Conservation (phyloP, 2,113 vertebrate species). For the Brachypteracias leptosomus region DNA sequence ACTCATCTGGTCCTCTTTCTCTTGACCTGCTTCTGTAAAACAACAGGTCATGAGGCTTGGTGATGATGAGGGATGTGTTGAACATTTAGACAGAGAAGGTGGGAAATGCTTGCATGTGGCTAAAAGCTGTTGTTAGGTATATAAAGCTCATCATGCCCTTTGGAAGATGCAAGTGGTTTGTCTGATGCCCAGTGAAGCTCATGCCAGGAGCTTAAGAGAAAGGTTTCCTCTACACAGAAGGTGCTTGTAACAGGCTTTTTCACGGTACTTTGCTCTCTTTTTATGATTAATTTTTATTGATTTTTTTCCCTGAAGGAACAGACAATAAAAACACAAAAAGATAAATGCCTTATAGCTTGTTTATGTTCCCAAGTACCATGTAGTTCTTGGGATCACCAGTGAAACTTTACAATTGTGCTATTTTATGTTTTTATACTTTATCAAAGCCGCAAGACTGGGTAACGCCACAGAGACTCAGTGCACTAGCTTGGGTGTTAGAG, state of each 20-base stretch:
- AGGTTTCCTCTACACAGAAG: neutral
- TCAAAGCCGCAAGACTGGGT: neutral
- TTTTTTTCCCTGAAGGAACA: slow-evolving; percentile 9
- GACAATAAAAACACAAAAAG: slow-evolving; percentile 1
- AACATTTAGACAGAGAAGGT: neutral
- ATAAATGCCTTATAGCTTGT: slow-evolving; percentile 9
- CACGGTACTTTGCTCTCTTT: neutral
- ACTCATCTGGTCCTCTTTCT: neutral
- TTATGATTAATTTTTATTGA: slow-evolving; percentile 45
- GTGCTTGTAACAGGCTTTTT: slow-evolving; percentile 4
- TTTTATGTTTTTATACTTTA: slow-evolving; percentile 20
- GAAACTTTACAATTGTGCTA: slow-evolving; percentile 4
- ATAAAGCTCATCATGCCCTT: neutral
- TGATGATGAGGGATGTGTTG: neutral
- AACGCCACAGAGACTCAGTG: neutral
- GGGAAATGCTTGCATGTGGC: neutral
- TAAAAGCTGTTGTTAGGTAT: neutral
- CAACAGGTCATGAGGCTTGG: neutral
- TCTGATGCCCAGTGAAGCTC: neutral
- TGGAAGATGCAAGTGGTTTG: neutral
- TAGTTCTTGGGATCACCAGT: neutral
- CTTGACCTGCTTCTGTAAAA: neutral
- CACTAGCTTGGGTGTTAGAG: neutral
- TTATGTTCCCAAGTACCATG: neutral
- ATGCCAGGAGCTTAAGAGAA: neutral